Evolutionary conservation across 2,797 vertebrate genomes (phyloP).

Genomic region (Brotogeris chrysoptera): DNA sequence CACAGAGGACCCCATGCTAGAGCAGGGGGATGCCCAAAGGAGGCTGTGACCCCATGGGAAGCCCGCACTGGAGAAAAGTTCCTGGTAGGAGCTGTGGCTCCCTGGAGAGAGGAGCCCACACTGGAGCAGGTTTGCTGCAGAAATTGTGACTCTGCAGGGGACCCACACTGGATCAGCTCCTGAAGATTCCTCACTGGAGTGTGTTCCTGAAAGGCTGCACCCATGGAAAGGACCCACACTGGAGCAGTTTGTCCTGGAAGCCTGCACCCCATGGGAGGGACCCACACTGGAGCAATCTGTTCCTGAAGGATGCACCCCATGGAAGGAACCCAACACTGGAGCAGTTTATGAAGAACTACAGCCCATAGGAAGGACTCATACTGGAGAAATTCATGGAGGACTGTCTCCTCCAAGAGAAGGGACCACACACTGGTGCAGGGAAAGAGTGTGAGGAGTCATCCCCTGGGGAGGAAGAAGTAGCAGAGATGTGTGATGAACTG

Average conservation of each 20-base stretch:
- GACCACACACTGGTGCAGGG: background rate
- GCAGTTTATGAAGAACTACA: background rate
- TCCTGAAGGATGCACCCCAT: too few relatives aligned
- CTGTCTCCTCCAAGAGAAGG: background rate
- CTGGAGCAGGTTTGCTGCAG: background rate
- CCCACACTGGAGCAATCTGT: too few relatives aligned
- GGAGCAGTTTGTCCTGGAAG: too few relatives aligned
- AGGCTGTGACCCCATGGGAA: background rate
- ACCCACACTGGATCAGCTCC: too few relatives aligned
- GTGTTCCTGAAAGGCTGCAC: background rate
- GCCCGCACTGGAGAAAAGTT: background rate
- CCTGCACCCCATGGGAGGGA: too few relatives aligned
- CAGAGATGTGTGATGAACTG: background rate
- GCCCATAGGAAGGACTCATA: background rate
- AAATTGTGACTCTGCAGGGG: background rate
- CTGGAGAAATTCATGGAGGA: background rate
- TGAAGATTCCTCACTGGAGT: too few relatives aligned
- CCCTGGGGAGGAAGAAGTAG: background rate
- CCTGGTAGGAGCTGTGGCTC: background rate
- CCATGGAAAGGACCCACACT: background rate
- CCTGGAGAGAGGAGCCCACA: background rate
- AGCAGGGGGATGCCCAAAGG: background rate
- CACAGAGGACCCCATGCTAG: background rate
- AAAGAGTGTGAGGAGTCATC: background rate
- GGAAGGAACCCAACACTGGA: background rate